Evolutionary conservation across 2,797 vertebrate species (phyloP), one percentile per base, ranked within the genome.

Genomic region (Holocentrus rufus): DNA sequence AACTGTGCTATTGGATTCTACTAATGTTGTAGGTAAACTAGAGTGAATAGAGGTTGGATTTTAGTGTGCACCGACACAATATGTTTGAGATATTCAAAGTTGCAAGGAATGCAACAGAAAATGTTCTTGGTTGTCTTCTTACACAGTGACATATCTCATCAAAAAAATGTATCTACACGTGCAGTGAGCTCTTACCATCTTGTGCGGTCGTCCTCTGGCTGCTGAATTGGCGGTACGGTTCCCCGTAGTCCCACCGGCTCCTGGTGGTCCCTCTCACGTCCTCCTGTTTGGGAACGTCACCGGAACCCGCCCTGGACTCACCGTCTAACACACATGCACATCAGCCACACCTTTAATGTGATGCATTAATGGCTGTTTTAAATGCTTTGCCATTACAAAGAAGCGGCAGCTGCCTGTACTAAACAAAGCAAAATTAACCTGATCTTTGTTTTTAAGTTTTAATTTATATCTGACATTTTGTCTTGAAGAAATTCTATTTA

Each of bases 241-340:
- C 94, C 69, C 92, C 90, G 61, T 94, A 82, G 65, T 94, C 84
- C 15, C 90, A 92, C 71, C 93, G 93, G 84, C 93, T 93, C 65
- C 94, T 93, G 75, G 92, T 94, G 69, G 93, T 88, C 71, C 92
- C 76, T 25, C 90, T 89, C 4, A 83, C 77, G 53, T 90, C 88
- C 57, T 93, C 94, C 74, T 72, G 89, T 62, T 68, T 79, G 2
- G 57, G 65, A 34, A 61, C 55, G 0, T 83, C 81, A 4, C 27
- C 44, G 53, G 79, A 88, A 14, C 56, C 70, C 2, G 92, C 46
- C 36, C 92, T 88, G 0, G 92, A 93, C 65, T 95, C 95, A 64
- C 90, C 89, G 74, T 95, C 95, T 97, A 85, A 34, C 27, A 36
- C 11, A 60, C 18, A 76, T 0, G 56, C 17, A 31, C 15, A 75